Evolutionary conservation across 2,888 invertebrate species (phyloP).

Genomic region (Ormyrus thymus): DNA sequence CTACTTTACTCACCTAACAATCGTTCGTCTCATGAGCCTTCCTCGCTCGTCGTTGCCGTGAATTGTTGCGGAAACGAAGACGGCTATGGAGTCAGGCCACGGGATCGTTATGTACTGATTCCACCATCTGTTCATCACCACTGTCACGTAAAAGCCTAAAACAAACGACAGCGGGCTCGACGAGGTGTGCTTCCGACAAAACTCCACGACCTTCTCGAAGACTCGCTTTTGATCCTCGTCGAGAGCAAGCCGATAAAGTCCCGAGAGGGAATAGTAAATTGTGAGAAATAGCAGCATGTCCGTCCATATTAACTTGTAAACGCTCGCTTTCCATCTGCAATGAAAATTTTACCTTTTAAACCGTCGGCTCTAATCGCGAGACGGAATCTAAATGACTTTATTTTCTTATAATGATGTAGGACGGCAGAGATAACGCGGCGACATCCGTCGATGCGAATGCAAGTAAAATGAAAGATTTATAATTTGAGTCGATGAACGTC

Average conservation of each 20-base stretch:
- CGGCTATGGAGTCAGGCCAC: conserved; percentile 79
- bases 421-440: too few species aligned
- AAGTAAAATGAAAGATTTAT: too few species aligned
- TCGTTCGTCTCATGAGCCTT: conserved; percentile 78
- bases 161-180: conserved; percentile 95
- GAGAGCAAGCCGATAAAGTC: conserved; percentile 85
- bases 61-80: conserved; percentile 78
- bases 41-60: conserved; percentile 78
- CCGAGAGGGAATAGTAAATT: conserved; percentile 86
- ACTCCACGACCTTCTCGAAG: conserved; percentile 88
- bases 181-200: conserved; percentile 90
- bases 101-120: conserved; percentile 79
- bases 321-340: conserved; percentile 93
- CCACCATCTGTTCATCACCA: conserved; percentile 94
- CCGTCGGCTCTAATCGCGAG: too few species aligned
- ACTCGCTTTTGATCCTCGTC: conserved; percentile 82
- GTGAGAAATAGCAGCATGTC: conserved; percentile 88
- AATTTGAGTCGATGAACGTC: too few species aligned
- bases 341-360: background rate
- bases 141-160: conserved; percentile 93
- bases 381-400: too few species aligned
- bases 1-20: conserved; percentile 73
- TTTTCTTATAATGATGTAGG: too few species aligned
- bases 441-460: too few species aligned
- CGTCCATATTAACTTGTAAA: conserved; percentile 95